Evolutionary conservation across 2,113 vertebrate species (phyloP).

Genomic region (Dasyurus viverrinus): DNA sequence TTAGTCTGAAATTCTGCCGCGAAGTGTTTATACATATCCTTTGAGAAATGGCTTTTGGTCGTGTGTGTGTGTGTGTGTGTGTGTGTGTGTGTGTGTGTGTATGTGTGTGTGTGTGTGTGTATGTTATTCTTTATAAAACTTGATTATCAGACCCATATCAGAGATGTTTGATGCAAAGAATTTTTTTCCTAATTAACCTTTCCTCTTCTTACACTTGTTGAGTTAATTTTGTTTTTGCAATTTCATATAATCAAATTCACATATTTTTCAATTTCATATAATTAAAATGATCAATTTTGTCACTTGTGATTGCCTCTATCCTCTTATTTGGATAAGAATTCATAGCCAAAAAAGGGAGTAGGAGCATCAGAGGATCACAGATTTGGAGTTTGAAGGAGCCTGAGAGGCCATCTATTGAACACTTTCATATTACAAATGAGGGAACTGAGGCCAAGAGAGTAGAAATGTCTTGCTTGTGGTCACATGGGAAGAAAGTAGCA

Average conservation of each 20-base stretch:
- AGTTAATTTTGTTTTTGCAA: not conserved
- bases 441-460: not conserved
- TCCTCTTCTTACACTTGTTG: not conserved
- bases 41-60: not conserved
- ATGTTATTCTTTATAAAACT: not conserved
- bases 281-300: not conserved
- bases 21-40: not conserved
- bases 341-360: not conserved
- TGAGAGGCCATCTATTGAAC: not conserved
- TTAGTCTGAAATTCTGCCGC: not conserved
- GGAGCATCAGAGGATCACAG: not conserved
- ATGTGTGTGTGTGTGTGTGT: not conserved
- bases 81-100: not conserved
- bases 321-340: not conserved
- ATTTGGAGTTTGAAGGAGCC: not conserved
- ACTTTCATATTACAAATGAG: not conserved
- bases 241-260: too few species aligned
- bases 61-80: too few species aligned
- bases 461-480: too few species aligned
- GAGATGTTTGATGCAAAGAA: not conserved
- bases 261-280: not conserved
- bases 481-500: not conserved
- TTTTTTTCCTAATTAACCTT: not conserved
- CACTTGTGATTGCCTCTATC: not conserved
- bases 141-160: not conserved